Base-by-base conservation (phyloP, 2,113 vertebrate genomes). In the Eudorcas thomsonii region DNA sequence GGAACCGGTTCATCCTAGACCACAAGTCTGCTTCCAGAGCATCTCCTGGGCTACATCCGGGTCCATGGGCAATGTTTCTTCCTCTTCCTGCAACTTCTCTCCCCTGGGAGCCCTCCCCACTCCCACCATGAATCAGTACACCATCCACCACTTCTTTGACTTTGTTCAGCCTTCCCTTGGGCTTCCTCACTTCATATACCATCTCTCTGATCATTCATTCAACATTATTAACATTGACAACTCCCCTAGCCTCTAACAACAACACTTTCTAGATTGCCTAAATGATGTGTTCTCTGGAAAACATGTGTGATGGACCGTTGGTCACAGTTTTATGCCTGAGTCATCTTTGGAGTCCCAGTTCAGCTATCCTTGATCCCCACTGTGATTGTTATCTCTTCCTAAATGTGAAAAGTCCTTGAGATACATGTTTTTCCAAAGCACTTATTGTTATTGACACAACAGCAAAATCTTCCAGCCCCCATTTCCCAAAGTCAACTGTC, bases 271-370 rank as follows among this genome's bases (percentile, higher is more conserved):
- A 90, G 48, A 19, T 30, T 77, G 7, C 74, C 33, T 17, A 25
- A 52, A 85, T 0, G 12, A 3, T 8, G 23, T 43, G 2, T n/a
- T 78, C 36, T 88, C 54, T 48, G 36, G 25, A 77, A 82, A 50
- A 21, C 5, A 14, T 12, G 7, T 25, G 6, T 39, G 16, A 1
- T 21, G 5, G 10, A 3, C 36, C 5, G 0, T 14, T 60, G 88
- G 23, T 10, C 78, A 25, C 9, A 19, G 21, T 80, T 36, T 26
- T 48, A 59, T 54, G 36, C 74, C 48, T 23, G 26, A 6, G 3
- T 77, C 19, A 12, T 11, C 33, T 60, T 50, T 62, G 13, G 64
- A 3, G 25, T 28, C 50, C 48, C 39, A 30, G 7, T 25, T 36
- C 28, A 71, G 6, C n/a, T 30, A 60, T 23, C 23, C 25, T 28